A percentile compares a stretch with the other conserved stretches of the same genome.
Conservation (phyloP, 1,140 invertebrate species). For the Capitella teleta region DNA sequence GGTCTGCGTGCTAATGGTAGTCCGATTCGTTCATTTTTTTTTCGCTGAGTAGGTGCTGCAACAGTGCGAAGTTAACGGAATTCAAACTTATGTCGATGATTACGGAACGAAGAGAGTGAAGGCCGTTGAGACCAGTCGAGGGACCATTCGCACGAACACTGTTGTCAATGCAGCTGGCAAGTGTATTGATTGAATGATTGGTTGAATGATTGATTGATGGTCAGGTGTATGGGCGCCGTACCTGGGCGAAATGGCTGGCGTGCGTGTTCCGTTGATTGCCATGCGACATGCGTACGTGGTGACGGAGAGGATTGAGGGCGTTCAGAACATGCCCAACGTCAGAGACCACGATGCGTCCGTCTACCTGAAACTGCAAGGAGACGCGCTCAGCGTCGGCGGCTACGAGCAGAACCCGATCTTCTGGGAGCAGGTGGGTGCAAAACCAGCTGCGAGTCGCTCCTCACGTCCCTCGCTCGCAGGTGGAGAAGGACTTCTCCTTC, state of each 20-base stretch:
- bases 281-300: conserved; percentile 84
- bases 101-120: conserved; percentile 56
- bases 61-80: conserved; percentile 58
- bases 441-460: not conserved
- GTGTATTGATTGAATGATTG: not conserved
- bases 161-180: conserved; percentile 56
- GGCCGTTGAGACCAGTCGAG: conserved; percentile 61
- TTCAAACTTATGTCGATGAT: conserved; percentile 52
- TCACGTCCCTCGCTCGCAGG: conserved; percentile 36
- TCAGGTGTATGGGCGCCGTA: conserved; percentile 66
- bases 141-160: conserved; percentile 59
- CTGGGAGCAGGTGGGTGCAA: conserved; percentile 52
- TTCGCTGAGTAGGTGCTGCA: conserved; percentile 53
- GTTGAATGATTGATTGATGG: not conserved
- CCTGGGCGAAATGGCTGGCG: conserved; percentile 57
- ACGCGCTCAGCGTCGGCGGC: conserved; percentile 59
- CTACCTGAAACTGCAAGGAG: conserved; percentile 74
- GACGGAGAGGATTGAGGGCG: conserved; percentile 59
- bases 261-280: conserved; percentile 60
- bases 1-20: conserved; percentile 39
- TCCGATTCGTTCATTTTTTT: not conserved
- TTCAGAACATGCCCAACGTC: conserved; percentile 64
- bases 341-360: conserved; percentile 70
- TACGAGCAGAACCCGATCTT: conserved; percentile 76
- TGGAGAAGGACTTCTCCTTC: conserved; percentile 65